A percentile compares a stretch with the other conserved stretches of the same genome.
Conservation (phyloP, 2,888 invertebrate species). For the Drosophila sordidapex region DNA sequence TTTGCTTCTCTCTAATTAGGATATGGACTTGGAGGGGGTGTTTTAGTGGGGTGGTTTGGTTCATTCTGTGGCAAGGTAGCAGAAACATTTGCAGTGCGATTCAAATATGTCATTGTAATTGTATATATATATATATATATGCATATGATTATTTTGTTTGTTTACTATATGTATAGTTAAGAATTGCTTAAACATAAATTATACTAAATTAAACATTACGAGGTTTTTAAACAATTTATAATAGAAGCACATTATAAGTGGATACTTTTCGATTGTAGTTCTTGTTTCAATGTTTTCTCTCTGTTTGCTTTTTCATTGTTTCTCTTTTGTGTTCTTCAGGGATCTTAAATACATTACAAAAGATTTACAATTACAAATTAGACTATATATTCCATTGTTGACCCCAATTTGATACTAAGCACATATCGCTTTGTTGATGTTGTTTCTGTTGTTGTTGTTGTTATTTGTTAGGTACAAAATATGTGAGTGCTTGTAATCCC, state of each 20-base stretch:
- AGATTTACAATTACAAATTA: constrained; percentile 53
- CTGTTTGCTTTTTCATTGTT: constrained; percentile 6
- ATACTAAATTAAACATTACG: constrained; percentile 74
- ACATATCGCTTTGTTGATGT: constrained; percentile 11
- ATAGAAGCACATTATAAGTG: constrained; percentile 49
- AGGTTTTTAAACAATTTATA: constrained; percentile 63
- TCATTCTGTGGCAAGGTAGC: constrained; percentile 72
- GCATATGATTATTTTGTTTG: constrained; percentile 38
- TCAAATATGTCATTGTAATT: constrained; percentile 57
- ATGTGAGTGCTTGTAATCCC: neutral
- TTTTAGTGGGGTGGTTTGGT: constrained; percentile 19
- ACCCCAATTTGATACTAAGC: constrained; percentile 30
- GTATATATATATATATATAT: constrained; percentile 2
- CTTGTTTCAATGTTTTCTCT: constrained; percentile 11
- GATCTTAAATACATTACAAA: constrained; percentile 45
- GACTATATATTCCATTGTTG: constrained; percentile 36
- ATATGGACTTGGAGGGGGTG: constrained; percentile 14
- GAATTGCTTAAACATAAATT: constrained; percentile 66
- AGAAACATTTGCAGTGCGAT: constrained; percentile 63
- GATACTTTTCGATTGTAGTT: constrained; percentile 38
- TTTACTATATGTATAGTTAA: constrained; percentile 63
- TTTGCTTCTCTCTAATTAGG: constrained; percentile 31
- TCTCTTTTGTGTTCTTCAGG: constrained; percentile 9
- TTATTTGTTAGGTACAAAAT: constrained; percentile 55
- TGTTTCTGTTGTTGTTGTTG: constrained; percentile 5